Evolutionary conservation across 2,888 invertebrate species (phyloP).

Genomic region (Perizoma flavofasciatum): DNA sequence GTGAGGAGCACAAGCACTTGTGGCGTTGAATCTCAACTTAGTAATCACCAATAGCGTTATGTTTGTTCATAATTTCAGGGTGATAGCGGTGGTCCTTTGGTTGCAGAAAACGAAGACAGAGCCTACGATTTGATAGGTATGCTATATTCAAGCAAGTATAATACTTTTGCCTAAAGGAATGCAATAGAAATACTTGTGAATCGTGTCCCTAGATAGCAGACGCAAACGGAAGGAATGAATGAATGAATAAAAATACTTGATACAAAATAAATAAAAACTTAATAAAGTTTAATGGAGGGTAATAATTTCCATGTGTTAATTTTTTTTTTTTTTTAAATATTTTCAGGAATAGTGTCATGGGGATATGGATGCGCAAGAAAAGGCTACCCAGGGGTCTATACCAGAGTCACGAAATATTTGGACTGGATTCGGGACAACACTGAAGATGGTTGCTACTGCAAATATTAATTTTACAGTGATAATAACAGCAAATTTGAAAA

Average conservation of each 20-base stretch:
- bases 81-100: constrained; percentile 91
- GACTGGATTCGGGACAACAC: constrained; percentile 92
- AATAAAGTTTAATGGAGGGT: too few species aligned
- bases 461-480: constrained; percentile 49
- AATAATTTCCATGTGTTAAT: too few species aligned
- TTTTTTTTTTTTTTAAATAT: too few species aligned
- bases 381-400: constrained; percentile 94
- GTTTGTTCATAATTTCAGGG: constrained; percentile 80
- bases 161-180: too few species aligned
- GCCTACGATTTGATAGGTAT: constrained; percentile 91
- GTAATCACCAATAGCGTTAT: too few species aligned
- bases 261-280: too few species aligned
- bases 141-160: not conserved
- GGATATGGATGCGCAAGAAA: constrained; percentile 94
- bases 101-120: constrained; percentile 86
- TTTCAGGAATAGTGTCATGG: constrained; percentile 92
- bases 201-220: too few species aligned
- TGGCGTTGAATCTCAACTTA: too few species aligned
- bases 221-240: too few species aligned
- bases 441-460: constrained; percentile 92
- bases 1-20: too few species aligned
- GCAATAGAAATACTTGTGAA: too few species aligned
- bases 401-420: constrained; percentile 90
- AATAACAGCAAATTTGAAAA: not conserved
- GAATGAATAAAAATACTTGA: too few species aligned